Conservation (phyloP, 2,888 invertebrate genomes). For the Ellobium chinense region DNA sequence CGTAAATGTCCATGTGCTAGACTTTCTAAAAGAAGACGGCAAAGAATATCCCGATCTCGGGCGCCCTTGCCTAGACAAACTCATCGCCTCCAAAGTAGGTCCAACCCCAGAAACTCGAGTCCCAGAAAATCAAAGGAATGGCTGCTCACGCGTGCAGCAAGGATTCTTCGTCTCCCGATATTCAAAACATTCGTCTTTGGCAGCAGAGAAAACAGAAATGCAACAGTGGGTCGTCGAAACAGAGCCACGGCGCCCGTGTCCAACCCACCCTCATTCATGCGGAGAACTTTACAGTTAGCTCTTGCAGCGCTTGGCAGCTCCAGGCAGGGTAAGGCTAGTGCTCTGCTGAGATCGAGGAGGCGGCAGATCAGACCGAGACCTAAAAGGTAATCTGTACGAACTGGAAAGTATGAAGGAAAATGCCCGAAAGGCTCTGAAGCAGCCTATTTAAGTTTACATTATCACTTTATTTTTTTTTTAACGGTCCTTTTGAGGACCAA, state of each 20-base stretch:
- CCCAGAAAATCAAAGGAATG: not conserved
- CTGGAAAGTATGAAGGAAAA: not conserved
- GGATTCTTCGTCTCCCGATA: not conserved
- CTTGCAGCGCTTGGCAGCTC: not conserved
- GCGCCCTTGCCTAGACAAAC: too few relatives aligned
- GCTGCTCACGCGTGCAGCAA: not conserved
- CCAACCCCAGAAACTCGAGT: not conserved
- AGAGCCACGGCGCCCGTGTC: not conserved
- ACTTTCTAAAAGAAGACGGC: too few relatives aligned
- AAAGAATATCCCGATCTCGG: too few relatives aligned
- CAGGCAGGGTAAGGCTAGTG: too few relatives aligned
- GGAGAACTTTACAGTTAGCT: not conserved
- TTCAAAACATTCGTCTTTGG: not conserved
- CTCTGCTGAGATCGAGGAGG: not conserved
- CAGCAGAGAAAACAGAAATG: not conserved
- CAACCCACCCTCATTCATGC: not conserved
- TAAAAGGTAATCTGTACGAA: too few relatives aligned
- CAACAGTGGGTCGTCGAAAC: not conserved
- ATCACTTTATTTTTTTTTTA: not conserved
- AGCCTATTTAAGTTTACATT: not conserved
- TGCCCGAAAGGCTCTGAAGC: not conserved
- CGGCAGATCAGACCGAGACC: not conserved
- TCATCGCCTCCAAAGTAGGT: too few relatives aligned
- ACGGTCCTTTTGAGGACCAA: conserved; percentile 8
- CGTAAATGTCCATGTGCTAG: too few relatives aligned